Evolutionary conservation across 1,140 invertebrate species (phyloP).

Genomic region (Antheraea mylitta): DNA sequence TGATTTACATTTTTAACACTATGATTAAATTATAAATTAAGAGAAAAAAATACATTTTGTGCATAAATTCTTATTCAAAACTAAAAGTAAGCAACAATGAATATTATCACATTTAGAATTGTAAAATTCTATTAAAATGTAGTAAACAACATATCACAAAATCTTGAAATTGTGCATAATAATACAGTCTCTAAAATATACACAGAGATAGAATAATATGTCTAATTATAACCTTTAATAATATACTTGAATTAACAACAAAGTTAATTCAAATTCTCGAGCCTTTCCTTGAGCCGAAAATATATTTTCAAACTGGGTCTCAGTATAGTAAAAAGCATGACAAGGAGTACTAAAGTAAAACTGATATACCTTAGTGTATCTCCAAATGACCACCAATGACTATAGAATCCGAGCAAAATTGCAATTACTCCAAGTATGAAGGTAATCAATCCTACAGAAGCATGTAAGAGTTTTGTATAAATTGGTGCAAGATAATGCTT

Average conservation of each 20-base stretch:
- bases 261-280: constrained; percentile 47
- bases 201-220: background rate
- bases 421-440: constrained; percentile 61
- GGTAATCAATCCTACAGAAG: constrained; percentile 61
- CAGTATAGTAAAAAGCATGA: constrained; percentile 65
- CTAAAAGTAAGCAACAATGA: background rate
- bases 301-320: constrained; percentile 70
- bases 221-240: background rate
- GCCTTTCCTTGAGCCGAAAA: constrained; percentile 67
- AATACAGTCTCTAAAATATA: background rate
- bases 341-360: constrained; percentile 51
- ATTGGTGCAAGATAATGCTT: constrained; percentile 69
- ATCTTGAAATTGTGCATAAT: background rate
- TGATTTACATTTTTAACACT: background rate
- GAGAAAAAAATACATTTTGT: background rate
- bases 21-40: background rate
- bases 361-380: constrained; percentile 53
- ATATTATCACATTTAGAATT: background rate
- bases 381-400: constrained; percentile 62
- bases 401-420: constrained; percentile 64
- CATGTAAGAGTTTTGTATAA: constrained; percentile 71
- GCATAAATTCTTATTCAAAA: background rate
- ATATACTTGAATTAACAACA: background rate
- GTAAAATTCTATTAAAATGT: background rate
- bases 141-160: background rate